Evolutionary conservation across 1,140 invertebrate species (phyloP).

Genomic region (Lepidostoma basale): DNA sequence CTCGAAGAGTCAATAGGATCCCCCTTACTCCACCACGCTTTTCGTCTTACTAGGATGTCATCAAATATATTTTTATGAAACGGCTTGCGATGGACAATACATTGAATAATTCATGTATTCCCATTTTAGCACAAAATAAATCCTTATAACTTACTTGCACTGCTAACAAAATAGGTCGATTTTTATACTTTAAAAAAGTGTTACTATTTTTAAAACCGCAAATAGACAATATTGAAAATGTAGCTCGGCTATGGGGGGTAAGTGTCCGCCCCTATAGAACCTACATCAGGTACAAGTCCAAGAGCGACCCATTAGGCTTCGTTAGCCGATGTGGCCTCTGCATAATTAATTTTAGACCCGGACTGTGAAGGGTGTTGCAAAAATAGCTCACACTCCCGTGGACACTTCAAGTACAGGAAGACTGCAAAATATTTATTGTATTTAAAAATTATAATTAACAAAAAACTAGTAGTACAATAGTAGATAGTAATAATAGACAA

Average conservation of each 20-base stretch:
- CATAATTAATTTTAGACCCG: slow-evolving; percentile 15
- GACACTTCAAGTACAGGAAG: background rate
- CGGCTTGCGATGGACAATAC: no score
- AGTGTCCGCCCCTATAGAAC: no score
- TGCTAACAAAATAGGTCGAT: background rate
- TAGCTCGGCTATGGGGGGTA: no score
- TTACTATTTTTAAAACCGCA: background rate
- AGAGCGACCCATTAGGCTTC: background rate
- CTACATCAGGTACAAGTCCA: background rate
- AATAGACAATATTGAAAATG: background rate
- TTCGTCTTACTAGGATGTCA: no score
- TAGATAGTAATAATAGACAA: background rate
- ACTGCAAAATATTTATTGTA: background rate
- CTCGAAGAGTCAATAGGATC: no score
- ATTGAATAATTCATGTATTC: no score
- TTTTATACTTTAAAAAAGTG: background rate
- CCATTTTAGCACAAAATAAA: background rate
- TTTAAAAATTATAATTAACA: background rate
- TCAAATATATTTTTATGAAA: no score
- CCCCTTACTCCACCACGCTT: no score
- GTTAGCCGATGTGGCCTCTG: background rate
- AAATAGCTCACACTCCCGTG: background rate
- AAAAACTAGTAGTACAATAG: background rate
- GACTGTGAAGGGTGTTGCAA: background rate
- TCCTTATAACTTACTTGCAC: background rate